Conservation (phyloP, 2,888 invertebrate genomes). For the Hoplodrina ambigua region DNA sequence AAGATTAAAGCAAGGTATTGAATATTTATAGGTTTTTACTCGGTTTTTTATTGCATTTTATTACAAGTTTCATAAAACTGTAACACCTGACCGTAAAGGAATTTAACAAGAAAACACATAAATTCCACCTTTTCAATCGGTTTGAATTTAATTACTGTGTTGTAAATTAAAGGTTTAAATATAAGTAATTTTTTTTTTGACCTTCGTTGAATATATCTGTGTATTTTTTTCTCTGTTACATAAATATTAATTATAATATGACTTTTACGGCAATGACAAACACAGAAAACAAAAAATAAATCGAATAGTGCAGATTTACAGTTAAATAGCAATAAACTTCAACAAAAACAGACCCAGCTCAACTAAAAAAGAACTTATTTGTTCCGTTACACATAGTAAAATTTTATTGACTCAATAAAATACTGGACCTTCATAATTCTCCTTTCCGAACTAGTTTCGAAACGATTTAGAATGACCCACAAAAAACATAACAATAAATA, state of each 20-base stretch:
- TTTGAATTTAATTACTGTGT: conserved; percentile 33
- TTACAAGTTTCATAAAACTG: conserved; percentile 49
- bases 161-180: conserved; percentile 22
- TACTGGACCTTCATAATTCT: conserved; percentile 54
- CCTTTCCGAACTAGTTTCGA: conserved; percentile 49
- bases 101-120: conserved; percentile 33
- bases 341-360: conserved; percentile 31
- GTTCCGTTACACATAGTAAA: conserved; percentile 40
- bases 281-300: not conserved
- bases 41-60: conserved; percentile 41
- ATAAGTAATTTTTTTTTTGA: conserved; percentile 1
- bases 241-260: not conserved
- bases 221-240: not conserved
- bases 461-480: conserved; percentile 51
- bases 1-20: conserved; percentile 45
- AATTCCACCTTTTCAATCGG: conserved; percentile 47
- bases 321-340: conserved; percentile 29
- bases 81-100: conserved; percentile 43
- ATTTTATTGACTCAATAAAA: conserved; percentile 63
- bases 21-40: conserved; percentile 49
- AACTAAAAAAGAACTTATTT: conserved; percentile 36
- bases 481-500: conserved; percentile 65
- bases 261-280: not conserved
- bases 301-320: not conserved
- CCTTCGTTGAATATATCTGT: conserved; percentile 9